Conservation (phyloP, 2,888 invertebrate species). For the Ophonus ardosiacus region DNA sequence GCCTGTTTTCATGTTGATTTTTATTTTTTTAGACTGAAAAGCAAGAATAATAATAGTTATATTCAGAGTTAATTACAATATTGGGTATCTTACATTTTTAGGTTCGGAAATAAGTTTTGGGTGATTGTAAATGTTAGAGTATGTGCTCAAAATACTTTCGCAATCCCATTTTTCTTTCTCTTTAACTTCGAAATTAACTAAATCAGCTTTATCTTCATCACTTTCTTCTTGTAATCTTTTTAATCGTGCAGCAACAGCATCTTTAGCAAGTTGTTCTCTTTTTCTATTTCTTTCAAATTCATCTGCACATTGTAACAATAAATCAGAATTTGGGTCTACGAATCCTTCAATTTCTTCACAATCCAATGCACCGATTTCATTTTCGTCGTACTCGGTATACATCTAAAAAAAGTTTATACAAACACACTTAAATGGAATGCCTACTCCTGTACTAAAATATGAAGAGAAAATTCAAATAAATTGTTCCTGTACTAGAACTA, state of each 20-base stretch:
- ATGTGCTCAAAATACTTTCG: constrained; percentile 92
- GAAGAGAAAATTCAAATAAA: too few relatives aligned
- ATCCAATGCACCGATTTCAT: constrained; percentile 92
- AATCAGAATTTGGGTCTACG: constrained; percentile 82
- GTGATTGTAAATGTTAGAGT: constrained; percentile 94
- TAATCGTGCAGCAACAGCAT: constrained; percentile 66
- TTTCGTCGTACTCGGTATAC: constrained; percentile 91
- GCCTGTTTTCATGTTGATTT: constrained; percentile 85
- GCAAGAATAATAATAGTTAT: constrained; percentile 4
- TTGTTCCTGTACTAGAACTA: too few relatives aligned
- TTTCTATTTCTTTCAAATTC: constrained; percentile 84
- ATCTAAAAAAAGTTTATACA: constrained; percentile 75
- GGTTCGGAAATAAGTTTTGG: constrained; percentile 91
- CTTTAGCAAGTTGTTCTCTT: constrained; percentile 79
- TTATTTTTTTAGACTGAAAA: constrained; percentile 78
- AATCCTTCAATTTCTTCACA: constrained; percentile 93
- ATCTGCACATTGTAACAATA: constrained; percentile 84
- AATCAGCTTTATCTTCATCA: constrained; percentile 78
- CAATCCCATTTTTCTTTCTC: constrained; percentile 91
- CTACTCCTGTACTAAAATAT: too few relatives aligned
- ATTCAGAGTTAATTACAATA: too few relatives aligned
- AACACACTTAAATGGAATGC: too few relatives aligned
- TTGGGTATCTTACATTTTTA: constrained; percentile 74
- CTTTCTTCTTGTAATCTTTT: constrained; percentile 64
- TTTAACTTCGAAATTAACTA: constrained; percentile 80